Conservation (phyloP, 2,113 vertebrate species). For the Xenopus laevis region DNA sequence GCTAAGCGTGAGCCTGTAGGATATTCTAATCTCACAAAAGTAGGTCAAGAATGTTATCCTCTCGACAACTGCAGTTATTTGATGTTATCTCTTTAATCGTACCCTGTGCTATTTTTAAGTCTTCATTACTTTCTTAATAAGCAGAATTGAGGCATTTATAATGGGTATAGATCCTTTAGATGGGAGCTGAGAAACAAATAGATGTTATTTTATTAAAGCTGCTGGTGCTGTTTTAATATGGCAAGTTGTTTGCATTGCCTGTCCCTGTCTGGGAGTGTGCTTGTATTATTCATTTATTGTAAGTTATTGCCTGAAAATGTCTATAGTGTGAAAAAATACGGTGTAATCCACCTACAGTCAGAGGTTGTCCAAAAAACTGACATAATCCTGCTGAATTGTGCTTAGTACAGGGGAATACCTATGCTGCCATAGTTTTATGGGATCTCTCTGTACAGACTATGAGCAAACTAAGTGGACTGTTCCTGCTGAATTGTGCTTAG, state of each 20-base stretch:
- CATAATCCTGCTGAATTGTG: too few relatives aligned
- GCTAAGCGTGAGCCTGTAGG: not conserved
- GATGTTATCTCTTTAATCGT: slow-evolving; percentile 41
- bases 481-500: too few relatives aligned
- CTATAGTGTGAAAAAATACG: not conserved
- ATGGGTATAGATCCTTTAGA: not conserved
- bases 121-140: slow-evolving; percentile 8
- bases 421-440: too few relatives aligned
- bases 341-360: too few relatives aligned
- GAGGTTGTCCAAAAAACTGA: too few relatives aligned
- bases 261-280: not conserved
- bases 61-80: slow-evolving; percentile 10
- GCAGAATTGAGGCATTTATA: slow-evolving; percentile 6
- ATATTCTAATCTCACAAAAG: slow-evolving; percentile 34
- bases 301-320: not conserved
- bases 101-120: slow-evolving; percentile 33
- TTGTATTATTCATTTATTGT: not conserved
- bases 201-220: not conserved
- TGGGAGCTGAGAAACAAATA: slow-evolving; percentile 5
- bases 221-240: not conserved
- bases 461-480: too few relatives aligned
- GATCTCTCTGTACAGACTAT: too few relatives aligned
- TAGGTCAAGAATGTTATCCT: slow-evolving; percentile 36
- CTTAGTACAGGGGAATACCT: too few relatives aligned
- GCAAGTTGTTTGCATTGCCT: not conserved